Evolutionary conservation across 2,888 invertebrate species (phyloP).

Genomic region (Amiota minor): DNA sequence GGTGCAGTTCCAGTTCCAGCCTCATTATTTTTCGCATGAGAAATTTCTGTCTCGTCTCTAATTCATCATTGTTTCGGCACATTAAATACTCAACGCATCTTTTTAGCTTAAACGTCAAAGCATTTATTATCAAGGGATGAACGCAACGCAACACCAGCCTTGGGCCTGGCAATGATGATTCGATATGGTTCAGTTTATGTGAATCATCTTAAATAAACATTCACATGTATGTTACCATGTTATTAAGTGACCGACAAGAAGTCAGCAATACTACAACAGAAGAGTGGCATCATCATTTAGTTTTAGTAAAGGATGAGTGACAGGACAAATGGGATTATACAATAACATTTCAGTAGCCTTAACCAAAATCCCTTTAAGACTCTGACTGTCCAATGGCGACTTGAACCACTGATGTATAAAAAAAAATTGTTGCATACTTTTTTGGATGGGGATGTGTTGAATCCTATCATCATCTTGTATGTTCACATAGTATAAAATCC

Average conservation of each 20-base stretch:
- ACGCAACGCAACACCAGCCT: slow-evolving; percentile 49
- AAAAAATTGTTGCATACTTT: slow-evolving; percentile 44
- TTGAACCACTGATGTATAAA: slow-evolving; percentile 53
- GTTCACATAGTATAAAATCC: slow-evolving; percentile 48
- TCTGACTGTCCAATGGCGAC: slow-evolving; percentile 23
- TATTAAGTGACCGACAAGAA: slow-evolving; percentile 67
- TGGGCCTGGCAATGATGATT: slow-evolving; percentile 10
- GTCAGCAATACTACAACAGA: slow-evolving; percentile 50
- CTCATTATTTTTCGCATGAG: slow-evolving; percentile 67
- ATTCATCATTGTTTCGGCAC: slow-evolving; percentile 69
- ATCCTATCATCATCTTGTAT: slow-evolving; percentile 21
- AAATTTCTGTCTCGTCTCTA: slow-evolving; percentile 68
- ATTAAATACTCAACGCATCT: slow-evolving; percentile 58
- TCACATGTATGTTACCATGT: slow-evolving; percentile 55
- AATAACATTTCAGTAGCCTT: slow-evolving; percentile 5
- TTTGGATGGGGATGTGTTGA: slow-evolving; percentile 28
- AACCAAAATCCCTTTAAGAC: slow-evolving; percentile 13
- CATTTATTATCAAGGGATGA: slow-evolving; percentile 66
- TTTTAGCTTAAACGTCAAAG: slow-evolving; percentile 58
- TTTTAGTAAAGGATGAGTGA: too few relatives aligned
- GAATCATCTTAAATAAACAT: not conserved
- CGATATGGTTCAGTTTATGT: slow-evolving; percentile 1
- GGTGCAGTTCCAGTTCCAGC: slow-evolving; percentile 37
- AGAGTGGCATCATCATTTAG: too few relatives aligned
- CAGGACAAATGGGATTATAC: too few relatives aligned